Conservation (phyloP, 2,113 vertebrate species). For the Motacilla tschutschensis region DNA sequence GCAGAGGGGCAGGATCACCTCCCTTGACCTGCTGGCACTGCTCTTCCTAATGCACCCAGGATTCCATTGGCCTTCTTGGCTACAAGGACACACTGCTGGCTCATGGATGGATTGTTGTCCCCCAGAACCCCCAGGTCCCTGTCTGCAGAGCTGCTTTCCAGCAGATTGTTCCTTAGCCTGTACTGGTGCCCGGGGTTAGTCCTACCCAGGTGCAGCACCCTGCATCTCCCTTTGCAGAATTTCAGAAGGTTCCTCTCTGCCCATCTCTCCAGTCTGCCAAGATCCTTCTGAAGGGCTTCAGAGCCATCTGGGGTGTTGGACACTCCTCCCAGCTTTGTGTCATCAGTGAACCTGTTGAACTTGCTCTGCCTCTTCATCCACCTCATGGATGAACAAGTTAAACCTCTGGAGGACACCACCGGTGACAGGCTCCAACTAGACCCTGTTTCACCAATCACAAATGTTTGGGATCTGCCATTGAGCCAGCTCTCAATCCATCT, state of each 20-base stretch:
- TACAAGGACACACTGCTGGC: not conserved
- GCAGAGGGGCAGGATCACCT: not conserved
- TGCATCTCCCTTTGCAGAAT: not conserved
- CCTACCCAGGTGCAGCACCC: rapidly evolving
- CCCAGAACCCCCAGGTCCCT: not conserved
- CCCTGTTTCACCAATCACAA: not conserved
- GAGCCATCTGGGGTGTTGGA: not conserved
- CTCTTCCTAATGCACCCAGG: not conserved
- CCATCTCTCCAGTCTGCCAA: rapidly evolving
- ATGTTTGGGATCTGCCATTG: not conserved
- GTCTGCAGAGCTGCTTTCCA: not conserved
- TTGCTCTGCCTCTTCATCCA: not conserved
- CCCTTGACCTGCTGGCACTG: not conserved
- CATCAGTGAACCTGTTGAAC: not conserved
- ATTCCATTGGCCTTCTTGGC: not conserved
- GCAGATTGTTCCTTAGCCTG: not conserved
- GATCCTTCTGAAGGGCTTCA: not conserved
- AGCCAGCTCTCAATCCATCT: not conserved
- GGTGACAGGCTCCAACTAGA: not conserved
- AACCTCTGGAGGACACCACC: not conserved
- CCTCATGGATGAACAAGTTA: not conserved
- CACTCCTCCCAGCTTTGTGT: not conserved
- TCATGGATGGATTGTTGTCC: not conserved
- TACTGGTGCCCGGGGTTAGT: rapidly evolving
- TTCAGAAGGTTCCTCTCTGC: not conserved